Base-by-base conservation (phyloP, 2,888 invertebrate genomes). In the Galerucella pusilla region DNA sequence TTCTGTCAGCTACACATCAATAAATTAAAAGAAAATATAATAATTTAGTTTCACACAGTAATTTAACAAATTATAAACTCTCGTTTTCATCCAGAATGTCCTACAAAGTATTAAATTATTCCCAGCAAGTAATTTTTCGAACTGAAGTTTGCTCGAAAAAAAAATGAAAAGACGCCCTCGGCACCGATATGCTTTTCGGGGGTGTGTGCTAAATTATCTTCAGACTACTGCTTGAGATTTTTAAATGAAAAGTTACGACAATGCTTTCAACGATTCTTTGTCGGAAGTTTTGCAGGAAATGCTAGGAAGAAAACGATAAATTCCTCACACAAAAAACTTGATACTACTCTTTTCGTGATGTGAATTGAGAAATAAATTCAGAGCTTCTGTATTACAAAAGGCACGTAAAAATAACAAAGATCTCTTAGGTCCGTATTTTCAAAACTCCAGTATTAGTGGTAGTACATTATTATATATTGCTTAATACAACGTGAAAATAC, bases 161-260 rank as follows among this genome's bases (percentile, higher is more conserved):
- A 72, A 72, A 60, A 66, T 72, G 49, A 67, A 54, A 35, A 25
- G 60, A 28, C 49, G 20, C 28, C 60, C n/a, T 66, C 46, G 59
- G 35, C 66, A 67, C 49, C 72, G 66, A 63, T 66, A 16, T 54
- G 59, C 57, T 59, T 72, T 66, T 72, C 49, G 49, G 66, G 66
- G 72, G 59, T 49, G n/a, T 72, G 66, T 60, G 45, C 66, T 72
- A 72, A 72, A 72, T 72, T 72, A 66, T 72, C 72, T 71, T 64
- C 72, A 67, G 46, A 46, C 72, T 72, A 59, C 72, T 67, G 72
- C 72, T 72, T 28, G 66, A 72, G 72, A 72, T 72, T 72, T 72
- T 72, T 67, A 72, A 72, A 72, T 72, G 72, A 72, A 72, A 72
- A 72, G 72, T 72, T 72, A 72, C 72, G 72, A 67, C 72, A 72